Base-by-base conservation (phyloP, 2,113 vertebrate species). In the Cromileptes altivelis region DNA sequence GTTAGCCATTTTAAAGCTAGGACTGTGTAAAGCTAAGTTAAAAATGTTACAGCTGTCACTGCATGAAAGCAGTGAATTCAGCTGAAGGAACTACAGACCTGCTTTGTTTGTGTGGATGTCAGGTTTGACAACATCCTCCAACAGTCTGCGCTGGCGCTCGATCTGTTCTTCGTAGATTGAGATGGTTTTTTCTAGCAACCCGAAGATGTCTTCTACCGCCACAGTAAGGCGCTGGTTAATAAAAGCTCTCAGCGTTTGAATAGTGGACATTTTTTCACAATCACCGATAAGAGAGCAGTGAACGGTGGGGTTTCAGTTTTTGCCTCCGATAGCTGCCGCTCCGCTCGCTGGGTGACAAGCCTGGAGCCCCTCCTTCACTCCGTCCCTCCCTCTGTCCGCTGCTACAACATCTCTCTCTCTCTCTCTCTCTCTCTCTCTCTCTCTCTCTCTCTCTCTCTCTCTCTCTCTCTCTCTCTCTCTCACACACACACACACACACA, bases 151-250 rank as follows among this genome's bases (percentile, higher is more conserved):
- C 23, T 76, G 74, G 12, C 62, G 74, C 2, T 4, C 12, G 3
- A 76, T 55, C 37, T 67, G 62, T 8, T 67, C 62, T 17, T 76
- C 74, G 37, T 76, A 76, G 50, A 57, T 49, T 17, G 15, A 25
- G 1, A 50, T 78, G 21, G 45, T 61, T 12, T n/a, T 61, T 50
- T 79, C 57, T 42, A 79, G 42, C 30, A 70, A 15, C 21, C 12
- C 30, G 30, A 61, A 70, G 15, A 78, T 78, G 14, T 78, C 76
- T 0, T 78, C 65, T 0, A 78, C 55, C 10, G 56, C 76, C 11
- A 17, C 42, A 19, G 56, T 21, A 30, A 78, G 67, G 1, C 77
- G 27, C 57, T 62, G 57, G 45, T 17, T 62, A 0, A 62, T n/a
- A 13, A 79, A 70, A 11, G 67, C 45, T 45, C 47, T 62, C 56